These are phyloP conservation scores for Australoheros scitulus DNA, from an alignment of 2,113 vertebrate genomes.

Conservation along the genomic window DNA sequence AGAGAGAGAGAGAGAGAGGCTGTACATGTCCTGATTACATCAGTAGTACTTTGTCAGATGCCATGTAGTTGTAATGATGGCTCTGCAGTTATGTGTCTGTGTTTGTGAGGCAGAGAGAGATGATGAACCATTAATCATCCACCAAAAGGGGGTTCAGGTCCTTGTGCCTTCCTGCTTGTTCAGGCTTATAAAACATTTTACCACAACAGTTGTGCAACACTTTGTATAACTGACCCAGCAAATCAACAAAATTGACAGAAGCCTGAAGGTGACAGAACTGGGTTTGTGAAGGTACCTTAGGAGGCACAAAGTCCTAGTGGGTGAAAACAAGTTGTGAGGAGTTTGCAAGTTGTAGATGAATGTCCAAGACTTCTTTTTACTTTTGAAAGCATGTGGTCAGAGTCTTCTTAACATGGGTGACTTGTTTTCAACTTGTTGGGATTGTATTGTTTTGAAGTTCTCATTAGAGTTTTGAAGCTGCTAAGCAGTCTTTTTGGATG, in stretches of 20 bases:
- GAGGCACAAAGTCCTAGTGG: neutral
- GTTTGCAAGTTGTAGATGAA: neutral
- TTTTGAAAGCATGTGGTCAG: neutral
- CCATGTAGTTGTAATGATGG: neutral
- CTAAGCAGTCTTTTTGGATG: neutral
- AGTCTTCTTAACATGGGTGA: neutral
- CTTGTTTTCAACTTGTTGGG: neutral
- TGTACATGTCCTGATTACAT: constrained; percentile 33
- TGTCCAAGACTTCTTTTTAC: neutral
- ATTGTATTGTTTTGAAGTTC: neutral
- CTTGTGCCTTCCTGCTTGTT: neutral
- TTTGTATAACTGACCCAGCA: constrained; percentile 44
- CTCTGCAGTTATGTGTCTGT: neutral
- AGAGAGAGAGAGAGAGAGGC: neutral
- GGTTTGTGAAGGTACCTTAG: neutral
- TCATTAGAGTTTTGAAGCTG: too few species aligned
- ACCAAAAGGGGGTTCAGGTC: neutral
- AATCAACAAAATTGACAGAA: neutral
- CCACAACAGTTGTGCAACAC: constrained; percentile 35
- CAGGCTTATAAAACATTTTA: constrained; percentile 33
- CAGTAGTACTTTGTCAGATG: neutral
- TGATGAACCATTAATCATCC: constrained; percentile 28
- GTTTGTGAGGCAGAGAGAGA: neutral
- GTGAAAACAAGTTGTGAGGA: neutral
- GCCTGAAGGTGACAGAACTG: neutral